A percentile compares a stretch with the other conserved stretches of the same genome.
These are phyloP conservation scores for Riptortus pedestris DNA, from an alignment of 1,140 invertebrate genomes.

Conservation along the genomic window DNA sequence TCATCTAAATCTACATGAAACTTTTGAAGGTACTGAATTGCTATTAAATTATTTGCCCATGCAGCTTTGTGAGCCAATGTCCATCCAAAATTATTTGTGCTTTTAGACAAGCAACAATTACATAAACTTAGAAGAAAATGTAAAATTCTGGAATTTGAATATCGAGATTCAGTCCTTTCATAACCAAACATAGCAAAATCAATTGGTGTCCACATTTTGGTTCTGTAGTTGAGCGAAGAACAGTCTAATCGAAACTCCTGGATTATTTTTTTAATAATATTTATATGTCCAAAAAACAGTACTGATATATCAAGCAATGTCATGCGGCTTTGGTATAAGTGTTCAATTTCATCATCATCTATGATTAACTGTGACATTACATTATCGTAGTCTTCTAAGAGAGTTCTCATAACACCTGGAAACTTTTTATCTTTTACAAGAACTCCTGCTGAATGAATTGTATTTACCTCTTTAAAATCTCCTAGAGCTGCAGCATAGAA, in stretches of 20 bases:
- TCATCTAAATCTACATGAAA: not conserved
- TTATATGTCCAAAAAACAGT: not conserved
- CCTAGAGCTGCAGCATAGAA: not conserved
- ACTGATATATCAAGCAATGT: not conserved
- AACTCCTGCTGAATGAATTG: not conserved
- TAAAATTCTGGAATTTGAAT: not conserved
- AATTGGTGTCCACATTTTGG: not conserved
- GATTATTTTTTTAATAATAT: not conserved
- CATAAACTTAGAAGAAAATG: not conserved
- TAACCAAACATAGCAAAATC: not conserved
- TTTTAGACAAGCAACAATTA: not conserved
- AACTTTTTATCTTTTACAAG: not conserved
- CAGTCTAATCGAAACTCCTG: not conserved
- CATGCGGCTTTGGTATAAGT: not conserved
- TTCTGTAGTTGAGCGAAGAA: not conserved
- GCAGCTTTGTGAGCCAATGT: not conserved
- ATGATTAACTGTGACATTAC: not conserved
- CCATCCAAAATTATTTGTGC: not conserved
- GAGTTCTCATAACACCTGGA: not conserved
- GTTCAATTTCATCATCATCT: not conserved
- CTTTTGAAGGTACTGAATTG: not conserved
- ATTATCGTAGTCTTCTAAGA: not conserved
- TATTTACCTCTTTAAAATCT: not conserved
- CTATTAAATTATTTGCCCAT: not conserved
- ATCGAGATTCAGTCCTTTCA: not conserved